phyloP scores from a whole-genome alignment of 2,797 vertebrate species.

The Sebastolobus alascanus region DNA sequence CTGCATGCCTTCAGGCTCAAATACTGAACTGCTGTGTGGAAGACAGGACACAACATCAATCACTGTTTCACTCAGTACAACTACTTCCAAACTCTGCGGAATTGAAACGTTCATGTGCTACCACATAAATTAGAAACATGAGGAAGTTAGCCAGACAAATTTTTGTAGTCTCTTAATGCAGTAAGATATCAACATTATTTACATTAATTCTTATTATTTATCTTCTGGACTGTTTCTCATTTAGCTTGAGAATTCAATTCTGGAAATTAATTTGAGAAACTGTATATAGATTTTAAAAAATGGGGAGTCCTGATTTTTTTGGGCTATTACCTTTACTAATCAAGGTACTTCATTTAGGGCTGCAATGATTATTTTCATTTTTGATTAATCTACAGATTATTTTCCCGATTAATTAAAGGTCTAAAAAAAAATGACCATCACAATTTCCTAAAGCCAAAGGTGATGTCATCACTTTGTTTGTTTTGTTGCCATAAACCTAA shows the following conservation, averaged over 20 bases:
- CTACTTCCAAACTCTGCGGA: neutral
- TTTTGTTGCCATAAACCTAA: no score
- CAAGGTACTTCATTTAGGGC: neutral
- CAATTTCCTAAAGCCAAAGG: neutral
- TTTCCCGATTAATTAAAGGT: neutral
- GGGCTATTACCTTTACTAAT: no score
- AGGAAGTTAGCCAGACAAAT: conserved; percentile 3
- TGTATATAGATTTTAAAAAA: neutral
- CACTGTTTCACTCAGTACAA: neutral
- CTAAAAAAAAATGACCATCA: neutral
- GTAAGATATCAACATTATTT: conserved; percentile 4
- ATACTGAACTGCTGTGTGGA: conserved; percentile 23
- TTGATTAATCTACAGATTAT: neutral
- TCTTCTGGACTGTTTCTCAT: neutral
- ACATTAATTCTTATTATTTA: neutral
- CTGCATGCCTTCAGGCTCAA: conserved; percentile 5
- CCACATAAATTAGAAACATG: conserved; percentile 32
- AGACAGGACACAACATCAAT: conserved; percentile 11
- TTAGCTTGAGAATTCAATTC: neutral
- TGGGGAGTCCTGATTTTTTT: no score
- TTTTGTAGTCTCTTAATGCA: conserved; percentile 10
- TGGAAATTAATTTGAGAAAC: neutral
- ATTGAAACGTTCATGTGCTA: conserved; percentile 13
- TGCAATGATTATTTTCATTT: neutral
- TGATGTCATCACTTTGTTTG: neutral